Conservation (phyloP, 1,140 invertebrate species). For the Halictus rubicundus region DNA sequence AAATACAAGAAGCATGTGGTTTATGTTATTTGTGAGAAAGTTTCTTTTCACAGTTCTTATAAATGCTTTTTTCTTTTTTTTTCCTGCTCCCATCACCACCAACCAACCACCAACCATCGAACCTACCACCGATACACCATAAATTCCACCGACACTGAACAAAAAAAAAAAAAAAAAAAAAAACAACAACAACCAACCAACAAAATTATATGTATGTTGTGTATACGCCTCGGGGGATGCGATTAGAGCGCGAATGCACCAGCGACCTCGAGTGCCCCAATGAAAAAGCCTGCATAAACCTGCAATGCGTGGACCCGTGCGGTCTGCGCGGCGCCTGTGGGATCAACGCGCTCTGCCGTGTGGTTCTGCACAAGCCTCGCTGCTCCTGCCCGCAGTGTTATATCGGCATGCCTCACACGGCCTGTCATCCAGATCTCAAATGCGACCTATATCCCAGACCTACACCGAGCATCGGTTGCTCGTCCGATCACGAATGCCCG, state of each 20-base stretch:
- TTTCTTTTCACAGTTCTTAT: slow-evolving; percentile 88
- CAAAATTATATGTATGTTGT: slow-evolving; percentile 23
- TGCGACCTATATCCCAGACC: slow-evolving; percentile 83
- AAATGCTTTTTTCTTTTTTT: slow-evolving; percentile 86
- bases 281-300: slow-evolving; percentile 94
- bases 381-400: slow-evolving; percentile 94
- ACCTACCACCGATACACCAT: slow-evolving; percentile 45
- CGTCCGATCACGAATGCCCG: slow-evolving; percentile 87
- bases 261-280: slow-evolving; percentile 94
- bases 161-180: slow-evolving; percentile 5
- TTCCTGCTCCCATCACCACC: slow-evolving; percentile 80
- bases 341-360: slow-evolving; percentile 91
- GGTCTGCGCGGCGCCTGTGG: slow-evolving; percentile 92
- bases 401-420: slow-evolving; percentile 88
- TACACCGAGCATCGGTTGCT: slow-evolving; percentile 82
- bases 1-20: slow-evolving; percentile 86
- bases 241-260: slow-evolving; percentile 92
- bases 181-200: slow-evolving; percentile 17
- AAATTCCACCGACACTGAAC: slow-evolving; percentile 11
- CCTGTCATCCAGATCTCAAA: slow-evolving; percentile 88
- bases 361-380: slow-evolving; percentile 89
- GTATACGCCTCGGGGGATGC: slow-evolving; percentile 48
- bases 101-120: slow-evolving; percentile 7
- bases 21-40: slow-evolving; percentile 85
- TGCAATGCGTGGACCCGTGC: slow-evolving; percentile 94